Conservation (phyloP, 2,888 invertebrate genomes). For the Eretmocerus hayati region DNA sequence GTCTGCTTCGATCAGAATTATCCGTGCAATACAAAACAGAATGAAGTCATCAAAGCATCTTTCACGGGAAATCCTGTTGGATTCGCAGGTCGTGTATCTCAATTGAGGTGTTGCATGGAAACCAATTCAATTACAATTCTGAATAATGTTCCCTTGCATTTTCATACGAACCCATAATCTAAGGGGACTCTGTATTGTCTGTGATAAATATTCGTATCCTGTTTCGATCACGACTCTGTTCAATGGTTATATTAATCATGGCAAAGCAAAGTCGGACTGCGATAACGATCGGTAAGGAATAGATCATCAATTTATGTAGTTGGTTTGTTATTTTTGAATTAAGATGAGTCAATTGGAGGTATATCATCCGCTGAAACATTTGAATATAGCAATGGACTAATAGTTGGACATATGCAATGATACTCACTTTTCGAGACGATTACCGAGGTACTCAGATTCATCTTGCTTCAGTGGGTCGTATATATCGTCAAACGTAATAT, state of each 20-base stretch:
- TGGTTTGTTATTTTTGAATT: not conserved
- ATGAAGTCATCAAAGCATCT: not conserved
- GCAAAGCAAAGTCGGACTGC: not conserved
- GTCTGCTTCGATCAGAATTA: not conserved
- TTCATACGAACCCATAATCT: no score
- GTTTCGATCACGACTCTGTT: not conserved
- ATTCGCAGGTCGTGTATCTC: not conserved
- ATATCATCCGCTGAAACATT: no score
- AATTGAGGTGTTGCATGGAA: not conserved
- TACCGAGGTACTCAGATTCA: slow-evolving; percentile 38
- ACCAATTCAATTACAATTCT: not conserved
- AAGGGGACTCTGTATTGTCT: not conserved
- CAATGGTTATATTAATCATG: not conserved
- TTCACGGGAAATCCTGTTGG: not conserved
- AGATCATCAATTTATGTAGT: not conserved
- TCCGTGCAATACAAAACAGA: not conserved
- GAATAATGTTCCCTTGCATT: not conserved
- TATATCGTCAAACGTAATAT: slow-evolving; percentile 42
- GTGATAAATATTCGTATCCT: not conserved
- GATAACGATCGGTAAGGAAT: not conserved
- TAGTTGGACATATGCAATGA: no score
- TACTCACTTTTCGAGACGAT: slow-evolving; percentile 40
- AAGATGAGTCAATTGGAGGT: no score
- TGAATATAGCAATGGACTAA: no score
- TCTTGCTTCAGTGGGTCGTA: slow-evolving; percentile 40